These are phyloP conservation scores for Sebastes miniatus DNA, from an alignment of 2,797 vertebrate genomes.

Conservation along the genomic window DNA sequence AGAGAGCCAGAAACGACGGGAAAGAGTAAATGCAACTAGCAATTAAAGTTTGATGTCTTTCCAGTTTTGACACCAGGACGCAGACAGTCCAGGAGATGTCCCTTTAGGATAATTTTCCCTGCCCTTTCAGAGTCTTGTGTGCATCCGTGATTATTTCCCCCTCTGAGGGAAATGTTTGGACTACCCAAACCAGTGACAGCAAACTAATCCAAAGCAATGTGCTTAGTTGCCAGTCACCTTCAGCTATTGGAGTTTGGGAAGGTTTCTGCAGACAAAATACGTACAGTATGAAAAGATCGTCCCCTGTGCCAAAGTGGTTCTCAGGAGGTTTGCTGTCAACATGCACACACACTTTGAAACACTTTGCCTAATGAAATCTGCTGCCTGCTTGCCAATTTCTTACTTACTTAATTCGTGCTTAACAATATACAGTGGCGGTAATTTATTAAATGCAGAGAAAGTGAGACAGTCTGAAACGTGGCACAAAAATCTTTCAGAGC, in stretches of 20 bases:
- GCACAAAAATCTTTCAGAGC: constrained; percentile 47
- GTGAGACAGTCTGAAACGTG: constrained; percentile 43
- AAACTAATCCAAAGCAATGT: neutral
- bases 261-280: constrained; percentile 15
- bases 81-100: neutral
- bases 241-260: constrained; percentile 7
- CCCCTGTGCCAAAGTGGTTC: constrained; percentile 22
- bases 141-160: neutral
- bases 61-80: neutral
- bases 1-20: neutral
- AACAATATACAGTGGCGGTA: constrained; percentile 49
- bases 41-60: neutral
- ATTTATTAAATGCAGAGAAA: constrained; percentile 59
- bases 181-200: neutral
- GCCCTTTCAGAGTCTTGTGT: neutral
- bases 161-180: neutral
- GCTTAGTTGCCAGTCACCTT: constrained; percentile 1
- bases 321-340: constrained; percentile 28
- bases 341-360: constrained; percentile 26
- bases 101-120: neutral
- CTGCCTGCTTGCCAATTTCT: constrained; percentile 66
- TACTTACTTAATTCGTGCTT: constrained; percentile 70
- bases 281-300: constrained; percentile 14
- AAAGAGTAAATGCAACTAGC: neutral
- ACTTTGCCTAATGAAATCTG: constrained; percentile 70